Evolutionary conservation across 2,113 vertebrate species (phyloP).

Genomic region (Eptesicus fuscus): DNA sequence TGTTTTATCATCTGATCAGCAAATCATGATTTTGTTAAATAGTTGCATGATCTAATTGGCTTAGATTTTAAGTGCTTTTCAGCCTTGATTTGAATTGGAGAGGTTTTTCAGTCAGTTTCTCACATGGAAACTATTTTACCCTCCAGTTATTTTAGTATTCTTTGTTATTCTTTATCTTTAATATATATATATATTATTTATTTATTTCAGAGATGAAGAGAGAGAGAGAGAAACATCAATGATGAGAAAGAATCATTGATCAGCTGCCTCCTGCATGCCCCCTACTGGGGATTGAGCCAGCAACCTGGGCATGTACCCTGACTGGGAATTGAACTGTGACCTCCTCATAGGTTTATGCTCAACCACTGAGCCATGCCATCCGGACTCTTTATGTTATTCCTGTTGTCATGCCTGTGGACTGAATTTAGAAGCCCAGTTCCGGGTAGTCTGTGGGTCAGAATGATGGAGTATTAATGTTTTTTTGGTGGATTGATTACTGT

Average conservation of each 20-base stretch:
- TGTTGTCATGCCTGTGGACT: neutral
- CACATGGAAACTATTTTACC: neutral
- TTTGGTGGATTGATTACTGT: neutral
- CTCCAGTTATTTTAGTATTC: neutral
- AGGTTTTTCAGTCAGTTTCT: neutral
- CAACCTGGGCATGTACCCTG: too few relatives aligned
- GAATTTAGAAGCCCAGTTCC: neutral
- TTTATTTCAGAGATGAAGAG: too few relatives aligned
- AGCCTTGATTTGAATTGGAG: neutral
- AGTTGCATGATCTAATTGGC: neutral
- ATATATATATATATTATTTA: too few relatives aligned
- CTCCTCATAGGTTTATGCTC: too few relatives aligned
- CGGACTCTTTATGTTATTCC: neutral
- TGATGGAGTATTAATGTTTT: neutral
- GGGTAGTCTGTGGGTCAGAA: neutral
- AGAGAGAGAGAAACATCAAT: too few relatives aligned
- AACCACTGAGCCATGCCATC: too few relatives aligned
- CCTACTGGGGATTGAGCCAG: too few relatives aligned
- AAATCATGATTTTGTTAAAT: neutral
- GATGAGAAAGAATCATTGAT: too few relatives aligned
- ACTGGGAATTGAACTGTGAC: too few relatives aligned
- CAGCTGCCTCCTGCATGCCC: too few relatives aligned
- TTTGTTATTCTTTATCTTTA: neutral
- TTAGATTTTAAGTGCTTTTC: neutral
- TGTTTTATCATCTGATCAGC: neutral